Conservation (phyloP, 2,888 invertebrate genomes). For the Tenthredo mesomela region DNA sequence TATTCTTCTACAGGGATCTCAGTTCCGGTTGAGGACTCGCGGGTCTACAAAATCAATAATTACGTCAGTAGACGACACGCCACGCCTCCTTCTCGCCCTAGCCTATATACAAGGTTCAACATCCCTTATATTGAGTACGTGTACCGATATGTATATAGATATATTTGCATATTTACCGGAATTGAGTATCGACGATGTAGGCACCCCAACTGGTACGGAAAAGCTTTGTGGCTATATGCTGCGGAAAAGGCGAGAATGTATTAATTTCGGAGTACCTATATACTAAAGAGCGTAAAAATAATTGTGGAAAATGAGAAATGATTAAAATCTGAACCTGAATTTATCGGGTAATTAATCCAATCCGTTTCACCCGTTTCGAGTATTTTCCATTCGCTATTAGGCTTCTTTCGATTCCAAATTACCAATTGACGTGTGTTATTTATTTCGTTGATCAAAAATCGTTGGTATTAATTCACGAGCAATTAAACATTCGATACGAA, state of each 20-base stretch:
- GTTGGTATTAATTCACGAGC: not conserved
- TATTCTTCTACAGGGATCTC: conserved; percentile 8
- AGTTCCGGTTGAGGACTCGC: conserved; percentile 5
- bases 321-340: not conserved
- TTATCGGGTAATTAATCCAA: not conserved
- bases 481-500: not conserved
- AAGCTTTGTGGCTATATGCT: not conserved
- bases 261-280: not conserved
- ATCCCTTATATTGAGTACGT: not conserved
- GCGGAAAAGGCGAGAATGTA: not conserved
- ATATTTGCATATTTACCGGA: not conserved
- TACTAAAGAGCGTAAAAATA: not conserved
- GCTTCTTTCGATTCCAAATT: not conserved
- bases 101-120: not conserved
- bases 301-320: not conserved
- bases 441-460: not conserved
- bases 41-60: conserved; percentile 41
- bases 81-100: conserved; percentile 25
- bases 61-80: conserved; percentile 37
- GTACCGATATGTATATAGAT: not conserved
- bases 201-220: not conserved
- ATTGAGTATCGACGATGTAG: not conserved
- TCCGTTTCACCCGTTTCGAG: not conserved
- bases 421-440: not conserved
- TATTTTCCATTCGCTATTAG: not conserved